phyloP scores from a whole-genome alignment of 2,888 invertebrate genomes.

The Drosophila affinis region DNA sequence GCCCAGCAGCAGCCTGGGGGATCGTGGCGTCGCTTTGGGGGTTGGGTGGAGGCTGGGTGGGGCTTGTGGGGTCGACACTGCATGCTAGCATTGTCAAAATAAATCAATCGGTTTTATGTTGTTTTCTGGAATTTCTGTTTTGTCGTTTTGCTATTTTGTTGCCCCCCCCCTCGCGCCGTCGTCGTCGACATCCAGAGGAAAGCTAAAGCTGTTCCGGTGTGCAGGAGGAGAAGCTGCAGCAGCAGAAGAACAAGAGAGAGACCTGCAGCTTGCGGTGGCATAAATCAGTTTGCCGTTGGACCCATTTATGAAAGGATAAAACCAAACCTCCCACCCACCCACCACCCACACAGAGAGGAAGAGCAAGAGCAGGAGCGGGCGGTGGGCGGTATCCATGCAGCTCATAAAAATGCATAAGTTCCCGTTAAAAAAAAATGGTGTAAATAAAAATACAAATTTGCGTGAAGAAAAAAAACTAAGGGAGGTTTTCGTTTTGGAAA shows the following conservation, averaged over 20 bases:
- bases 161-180: slow-evolving; percentile 21
- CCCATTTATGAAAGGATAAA: slow-evolving; percentile 81
- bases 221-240: slow-evolving; percentile 42
- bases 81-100: slow-evolving; percentile 81
- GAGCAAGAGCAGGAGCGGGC: not conserved
- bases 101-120: slow-evolving; percentile 83
- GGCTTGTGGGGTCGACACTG: slow-evolving; percentile 42
- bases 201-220: slow-evolving; percentile 46
- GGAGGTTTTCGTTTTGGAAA: not conserved
- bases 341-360: not conserved
- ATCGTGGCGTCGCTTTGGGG: slow-evolving; percentile 25
- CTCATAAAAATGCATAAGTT: slow-evolving; percentile 74
- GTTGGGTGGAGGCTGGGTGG: not conserved
- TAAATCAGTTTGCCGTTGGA: slow-evolving; percentile 75
- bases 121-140: slow-evolving; percentile 78
- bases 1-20: slow-evolving; percentile 19
- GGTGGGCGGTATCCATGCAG: slow-evolving; percentile 10
- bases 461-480: slow-evolving; percentile 16
- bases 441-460: slow-evolving; percentile 72
- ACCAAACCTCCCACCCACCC: slow-evolving; percentile 12
- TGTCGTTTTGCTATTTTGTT: slow-evolving; percentile 75
- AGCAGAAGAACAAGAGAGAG: slow-evolving; percentile 28
- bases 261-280: slow-evolving; percentile 75
- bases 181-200: slow-evolving; percentile 48
- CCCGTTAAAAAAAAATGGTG: slow-evolving; percentile 45